Conservation (phyloP, 2,113 vertebrate genomes). For the Corydoras maculifer region DNA sequence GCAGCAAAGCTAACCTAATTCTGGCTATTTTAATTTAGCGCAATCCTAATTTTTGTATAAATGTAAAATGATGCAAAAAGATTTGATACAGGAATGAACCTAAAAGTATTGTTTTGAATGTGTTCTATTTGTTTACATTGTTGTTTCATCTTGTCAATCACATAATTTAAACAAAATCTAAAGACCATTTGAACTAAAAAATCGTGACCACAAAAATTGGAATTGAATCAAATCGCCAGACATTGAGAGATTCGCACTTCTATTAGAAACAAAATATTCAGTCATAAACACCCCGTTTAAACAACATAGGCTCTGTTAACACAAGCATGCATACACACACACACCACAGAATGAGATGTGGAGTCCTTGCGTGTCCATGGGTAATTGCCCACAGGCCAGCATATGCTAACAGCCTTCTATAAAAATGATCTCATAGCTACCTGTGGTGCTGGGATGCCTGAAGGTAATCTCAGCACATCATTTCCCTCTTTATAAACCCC, state of each 20-base stretch:
- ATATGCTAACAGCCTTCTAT: constrained; percentile 45
- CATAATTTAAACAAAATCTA: no score
- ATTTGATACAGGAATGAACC: no score
- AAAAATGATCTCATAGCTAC: constrained; percentile 59
- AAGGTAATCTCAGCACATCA: constrained; percentile 14
- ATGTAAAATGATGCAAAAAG: no score
- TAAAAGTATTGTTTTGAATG: no score
- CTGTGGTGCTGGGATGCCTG: constrained; percentile 48
- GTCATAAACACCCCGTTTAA: background rate
- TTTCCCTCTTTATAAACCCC: background rate
- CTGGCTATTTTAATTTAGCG: no score
- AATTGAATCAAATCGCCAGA: no score
- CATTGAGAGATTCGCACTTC: background rate
- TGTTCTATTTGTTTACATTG: no score
- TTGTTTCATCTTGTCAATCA: no score
- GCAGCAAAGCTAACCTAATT: no score
- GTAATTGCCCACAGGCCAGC: constrained; percentile 56
- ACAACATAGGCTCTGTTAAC: background rate
- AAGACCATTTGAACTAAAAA: no score
- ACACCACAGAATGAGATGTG: background rate
- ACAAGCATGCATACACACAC: background rate
- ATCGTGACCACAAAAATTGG: no score
- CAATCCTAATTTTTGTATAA: background rate
- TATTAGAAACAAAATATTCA: no score
- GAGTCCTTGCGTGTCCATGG: constrained; percentile 45